Evolutionary conservation across 2,888 invertebrate species (phyloP), one percentile per base, ranked within the genome.

Genomic region (Hemicrepidius hirtus): DNA sequence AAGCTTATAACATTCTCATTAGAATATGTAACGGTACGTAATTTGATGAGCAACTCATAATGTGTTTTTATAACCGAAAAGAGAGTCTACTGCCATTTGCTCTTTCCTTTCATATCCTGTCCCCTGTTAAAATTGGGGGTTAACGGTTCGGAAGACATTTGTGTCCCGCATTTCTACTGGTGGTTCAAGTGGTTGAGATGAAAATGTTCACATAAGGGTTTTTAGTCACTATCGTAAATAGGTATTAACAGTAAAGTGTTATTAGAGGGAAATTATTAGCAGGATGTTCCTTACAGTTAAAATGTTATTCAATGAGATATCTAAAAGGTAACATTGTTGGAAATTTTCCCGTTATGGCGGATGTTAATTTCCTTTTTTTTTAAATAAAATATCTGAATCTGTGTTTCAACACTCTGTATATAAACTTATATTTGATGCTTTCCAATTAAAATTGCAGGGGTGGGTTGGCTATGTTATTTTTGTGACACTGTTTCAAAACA

Each of bases 121-220:
- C 40, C 49, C 37, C 59, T 24, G 46, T 60, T 68, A 41, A 60
- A 68, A 68, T 59, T 68, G 44, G 37, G 28, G 50, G 32, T 68
- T 68, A 68, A 68, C 68, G 68, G 60, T 50, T 68, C 37, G 68
- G 68, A 68, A 68, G 49, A 46, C 60, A 68, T 68, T 68, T 68
- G 49, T 60, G 68, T 46, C 59, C 59, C 16, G 24, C 41, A 55
- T 57, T 66, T 66, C 44, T 28, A 16, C 28, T 44, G 32, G 49
- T 50, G n/a, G n/a, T 9, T 12, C 49, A 21, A 37, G 32, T 37
- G 50, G 32, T 49, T 32, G 32, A 55, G 18, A 28, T 32, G 32
- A 28, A 55, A 55, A 55, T 55, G 55, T 55, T 28, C 55, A 55
- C 32, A 55, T 32, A 55, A 55, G 32, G 13, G 9, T 32, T 32